Conservation (phyloP, 2,113 vertebrate genomes). For the Ochotona princeps region DNA sequence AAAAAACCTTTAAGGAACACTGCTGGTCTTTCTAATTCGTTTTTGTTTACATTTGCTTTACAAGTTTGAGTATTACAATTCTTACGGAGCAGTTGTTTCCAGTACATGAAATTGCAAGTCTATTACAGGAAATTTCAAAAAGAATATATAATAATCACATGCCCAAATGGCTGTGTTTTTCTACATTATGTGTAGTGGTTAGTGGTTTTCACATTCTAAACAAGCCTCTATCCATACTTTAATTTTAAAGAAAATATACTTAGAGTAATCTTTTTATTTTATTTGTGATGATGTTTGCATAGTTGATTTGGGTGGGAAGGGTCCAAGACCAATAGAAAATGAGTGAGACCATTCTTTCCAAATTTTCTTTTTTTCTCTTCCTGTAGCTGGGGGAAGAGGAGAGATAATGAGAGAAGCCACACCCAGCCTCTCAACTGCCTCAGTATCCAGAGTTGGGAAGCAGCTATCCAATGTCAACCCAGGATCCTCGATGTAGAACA, state of each 20-base stretch:
- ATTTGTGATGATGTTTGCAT: too few species aligned
- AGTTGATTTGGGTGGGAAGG: too few species aligned
- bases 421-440: too few species aligned
- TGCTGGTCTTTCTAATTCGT: conserved; percentile 70
- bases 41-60: conserved; percentile 52
- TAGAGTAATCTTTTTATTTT: too few species aligned
- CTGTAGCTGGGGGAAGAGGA: too few species aligned
- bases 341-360: too few species aligned
- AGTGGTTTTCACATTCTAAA: conserved; percentile 52
- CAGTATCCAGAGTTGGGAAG: too few species aligned
- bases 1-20: conserved; percentile 53
- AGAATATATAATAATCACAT: conserved; percentile 68
- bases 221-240: background rate
- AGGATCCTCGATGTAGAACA: too few species aligned
- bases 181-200: conserved; percentile 68
- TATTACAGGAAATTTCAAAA: conserved; percentile 63
- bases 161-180: conserved; percentile 68
- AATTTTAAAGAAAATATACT: conserved; percentile 28
- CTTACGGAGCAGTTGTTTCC: conserved; percentile 67
- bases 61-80: conserved; percentile 60
- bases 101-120: conserved; percentile 52
- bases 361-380: too few species aligned
- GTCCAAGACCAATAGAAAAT: too few species aligned
- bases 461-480: too few species aligned
- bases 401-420: too few species aligned